Evolutionary conservation across 2,888 invertebrate genomes (phyloP).

Genomic region (Chrysolina americana): DNA sequence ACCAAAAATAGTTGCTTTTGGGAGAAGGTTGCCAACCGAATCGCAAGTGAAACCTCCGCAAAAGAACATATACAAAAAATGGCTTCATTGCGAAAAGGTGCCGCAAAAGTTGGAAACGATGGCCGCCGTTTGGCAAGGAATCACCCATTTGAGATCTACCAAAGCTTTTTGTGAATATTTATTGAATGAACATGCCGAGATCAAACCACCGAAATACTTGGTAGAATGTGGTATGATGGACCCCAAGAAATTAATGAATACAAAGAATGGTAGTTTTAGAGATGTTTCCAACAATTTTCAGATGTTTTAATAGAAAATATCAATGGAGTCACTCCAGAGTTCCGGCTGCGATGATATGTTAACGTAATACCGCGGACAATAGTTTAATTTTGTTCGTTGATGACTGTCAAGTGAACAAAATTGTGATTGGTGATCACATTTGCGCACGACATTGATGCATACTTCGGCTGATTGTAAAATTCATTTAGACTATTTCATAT

Average conservation of each 20-base stretch:
- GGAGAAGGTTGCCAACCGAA: constrained; percentile 48
- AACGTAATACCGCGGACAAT: neutral
- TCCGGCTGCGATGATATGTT: neutral
- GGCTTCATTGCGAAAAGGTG: constrained; percentile 73
- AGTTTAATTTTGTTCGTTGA: no score
- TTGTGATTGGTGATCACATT: no score
- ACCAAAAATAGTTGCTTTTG: constrained; percentile 48
- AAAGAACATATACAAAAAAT: constrained; percentile 72
- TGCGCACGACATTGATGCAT: no score
- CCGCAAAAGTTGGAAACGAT: constrained; percentile 75
- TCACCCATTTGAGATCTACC: constrained; percentile 74
- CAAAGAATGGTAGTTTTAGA: neutral
- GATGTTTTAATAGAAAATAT: neutral
- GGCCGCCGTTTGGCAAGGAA: constrained; percentile 77
- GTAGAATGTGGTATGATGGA: constrained; percentile 72
- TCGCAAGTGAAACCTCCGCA: constrained; percentile 51
- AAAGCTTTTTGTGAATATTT: constrained; percentile 72
- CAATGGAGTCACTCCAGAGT: neutral
- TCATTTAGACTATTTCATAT: no score
- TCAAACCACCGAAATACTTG: constrained; percentile 72
- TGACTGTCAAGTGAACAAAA: no score
- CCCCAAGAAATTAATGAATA: constrained; percentile 29
- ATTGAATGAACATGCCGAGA: constrained; percentile 72
- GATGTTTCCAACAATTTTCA: neutral
- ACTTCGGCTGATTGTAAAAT: no score